Percentiles rank a stretch among this genome's conserved stretches.
Evolutionary conservation across 2,113 vertebrate species (phyloP).

Genomic region (Papio anubis): DNA sequence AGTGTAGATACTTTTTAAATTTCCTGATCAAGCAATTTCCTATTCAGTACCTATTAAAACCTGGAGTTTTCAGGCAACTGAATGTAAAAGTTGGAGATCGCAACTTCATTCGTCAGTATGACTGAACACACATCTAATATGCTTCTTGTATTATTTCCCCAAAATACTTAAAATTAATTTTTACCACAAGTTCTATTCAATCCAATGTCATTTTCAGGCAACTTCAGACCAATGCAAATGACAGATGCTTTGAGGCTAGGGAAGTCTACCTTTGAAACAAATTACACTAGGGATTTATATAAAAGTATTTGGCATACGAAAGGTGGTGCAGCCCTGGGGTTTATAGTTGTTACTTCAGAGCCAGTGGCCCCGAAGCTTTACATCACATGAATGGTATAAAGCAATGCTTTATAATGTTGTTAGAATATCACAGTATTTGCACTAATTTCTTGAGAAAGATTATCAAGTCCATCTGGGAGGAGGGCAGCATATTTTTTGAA

Average conservation of each 20-base stretch:
- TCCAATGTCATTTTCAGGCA: neutral
- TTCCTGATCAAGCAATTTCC: neutral
- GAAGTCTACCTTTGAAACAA: neutral
- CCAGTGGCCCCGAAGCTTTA: neutral
- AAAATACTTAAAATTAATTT: slow-evolving; percentile 48
- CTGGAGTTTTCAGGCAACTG: neutral
- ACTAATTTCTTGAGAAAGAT: neutral
- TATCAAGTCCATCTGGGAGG: neutral
- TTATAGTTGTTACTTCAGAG: neutral
- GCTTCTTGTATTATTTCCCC: neutral
- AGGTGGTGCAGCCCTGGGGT: neutral
- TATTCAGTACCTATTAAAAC: neutral
- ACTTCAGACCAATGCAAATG: neutral
- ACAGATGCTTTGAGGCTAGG: neutral
- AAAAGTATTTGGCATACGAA: neutral
- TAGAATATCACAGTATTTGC: neutral
- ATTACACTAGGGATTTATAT: neutral
- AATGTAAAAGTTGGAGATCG: neutral
- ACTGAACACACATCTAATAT: neutral
- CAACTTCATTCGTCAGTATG: neutral
- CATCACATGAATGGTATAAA: neutral
- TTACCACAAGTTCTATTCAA: neutral
- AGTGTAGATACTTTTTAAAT: neutral
- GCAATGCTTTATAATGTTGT: neutral
- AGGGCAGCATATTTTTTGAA: neutral